Evolutionary conservation across 2,888 invertebrate genomes (phyloP), one percentile per base, ranked within the genome.

Genomic region (Erebia epiphron): DNA sequence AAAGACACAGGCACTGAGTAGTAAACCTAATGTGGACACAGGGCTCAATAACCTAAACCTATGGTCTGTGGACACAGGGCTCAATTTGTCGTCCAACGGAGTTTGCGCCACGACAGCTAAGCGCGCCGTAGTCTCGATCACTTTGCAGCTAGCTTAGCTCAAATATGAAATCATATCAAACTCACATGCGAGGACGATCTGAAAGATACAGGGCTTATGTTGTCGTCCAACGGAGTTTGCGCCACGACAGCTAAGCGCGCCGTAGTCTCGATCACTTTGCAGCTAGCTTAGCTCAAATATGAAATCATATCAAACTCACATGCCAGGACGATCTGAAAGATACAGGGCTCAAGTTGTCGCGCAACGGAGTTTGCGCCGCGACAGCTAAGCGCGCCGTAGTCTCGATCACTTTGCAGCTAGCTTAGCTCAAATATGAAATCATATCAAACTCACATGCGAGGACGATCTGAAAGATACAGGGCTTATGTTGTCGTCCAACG

Each of bases 311-410:
- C 21, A 21, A 35, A 86, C 92, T 94, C 86, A 97, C 97, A 96
- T 86, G 97, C 97, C 52, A 97, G 97, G 67, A 97, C 97, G 73
- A 98, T 96, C 91, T 97, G 97, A 88, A 97, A 98, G 80, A 97
- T 95, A 86, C 98, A 98, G 1, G 98, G 97, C 77, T 97, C 96
- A 73, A 95, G 92, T 86, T 98, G 98, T 75, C 96, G 94, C 66
- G 98, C 98, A 76, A 98, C 97, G 49, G 95, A 21, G 21, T 21
- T 21, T 21, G 21, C 21, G 21, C 21, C 21, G 21, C 21, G 21
- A 2, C 21, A 2, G 21, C 21, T 21, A 21, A 21, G 21, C 21
- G 2, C 1, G 21, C 21, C 21, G 21, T 21, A 21, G 21, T 21
- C 21, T 58, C 97, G 94, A 83, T 97, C 97, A 67, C 96, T 96